A percentile compares a stretch with the other conserved stretches of the same genome.
phyloP scores from a whole-genome alignment of 1,140 invertebrate genomes.

The Macrobrachium nipponense region DNA sequence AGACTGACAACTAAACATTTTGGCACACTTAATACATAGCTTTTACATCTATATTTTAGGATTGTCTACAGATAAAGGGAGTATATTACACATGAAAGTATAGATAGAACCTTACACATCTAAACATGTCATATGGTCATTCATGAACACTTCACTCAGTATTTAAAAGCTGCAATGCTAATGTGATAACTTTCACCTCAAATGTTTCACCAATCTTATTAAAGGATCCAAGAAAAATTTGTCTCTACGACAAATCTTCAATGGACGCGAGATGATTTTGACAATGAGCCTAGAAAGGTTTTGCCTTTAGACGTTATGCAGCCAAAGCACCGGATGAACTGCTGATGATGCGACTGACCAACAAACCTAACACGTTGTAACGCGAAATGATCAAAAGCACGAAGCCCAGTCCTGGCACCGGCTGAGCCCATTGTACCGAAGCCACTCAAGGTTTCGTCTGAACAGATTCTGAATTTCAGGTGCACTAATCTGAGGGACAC shows the following conservation, averaged over 20 bases:
- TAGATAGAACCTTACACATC: slow-evolving; percentile 39
- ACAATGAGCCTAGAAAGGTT: too few relatives aligned
- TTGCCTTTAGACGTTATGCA: too few relatives aligned
- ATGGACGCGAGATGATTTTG: too few relatives aligned
- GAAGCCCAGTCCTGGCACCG: slow-evolving; percentile 56
- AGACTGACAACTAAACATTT: slow-evolving; percentile 55
- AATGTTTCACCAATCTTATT: neutral
- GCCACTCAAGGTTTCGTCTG: slow-evolving; percentile 55
- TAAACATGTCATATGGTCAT: slow-evolving; percentile 41
- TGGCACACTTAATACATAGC: slow-evolving; percentile 61
- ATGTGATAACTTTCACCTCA: too few relatives aligned
- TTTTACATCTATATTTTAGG: slow-evolving; percentile 58
- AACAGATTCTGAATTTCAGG: slow-evolving; percentile 7
- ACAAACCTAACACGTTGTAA: slow-evolving; percentile 23
- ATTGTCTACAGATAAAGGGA: slow-evolving; percentile 60
- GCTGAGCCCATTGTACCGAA: slow-evolving; percentile 59
- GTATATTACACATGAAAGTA: slow-evolving; percentile 55
- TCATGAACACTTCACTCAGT: slow-evolving; percentile 42
- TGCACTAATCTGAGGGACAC: neutral
- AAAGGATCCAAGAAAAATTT: slow-evolving; percentile 2
- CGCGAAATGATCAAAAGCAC: slow-evolving; percentile 35
- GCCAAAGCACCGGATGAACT: slow-evolving; percentile 30
- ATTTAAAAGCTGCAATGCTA: slow-evolving; percentile 14
- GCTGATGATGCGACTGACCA: slow-evolving; percentile 32
- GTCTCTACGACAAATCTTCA: neutral